Evolutionary conservation across 2,888 invertebrate genomes (phyloP).

Genomic region (Caenorhabditis plicata): DNA sequence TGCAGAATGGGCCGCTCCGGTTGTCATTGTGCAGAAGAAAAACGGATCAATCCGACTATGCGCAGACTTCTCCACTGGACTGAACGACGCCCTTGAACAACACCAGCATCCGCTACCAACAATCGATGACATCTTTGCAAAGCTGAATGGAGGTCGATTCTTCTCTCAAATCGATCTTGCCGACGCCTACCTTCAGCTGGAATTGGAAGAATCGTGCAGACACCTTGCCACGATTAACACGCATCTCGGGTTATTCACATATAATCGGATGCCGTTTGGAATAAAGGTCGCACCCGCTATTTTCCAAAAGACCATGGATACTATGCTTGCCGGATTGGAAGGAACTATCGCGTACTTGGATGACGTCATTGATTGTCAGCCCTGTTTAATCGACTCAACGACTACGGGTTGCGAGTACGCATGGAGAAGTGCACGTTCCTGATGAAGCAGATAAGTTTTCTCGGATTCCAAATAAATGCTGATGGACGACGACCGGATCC

Average conservation of each 20-base stretch:
- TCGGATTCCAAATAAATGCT: constrained; percentile 33
- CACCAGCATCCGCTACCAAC: constrained; percentile 43
- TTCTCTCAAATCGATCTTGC: constrained; percentile 45
- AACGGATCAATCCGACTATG: constrained; percentile 44
- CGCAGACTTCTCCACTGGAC: constrained; percentile 44
- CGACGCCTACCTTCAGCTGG: constrained; percentile 49
- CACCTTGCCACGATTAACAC: constrained; percentile 40
- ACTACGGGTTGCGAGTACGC: constrained; percentile 32
- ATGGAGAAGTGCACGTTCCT: constrained; percentile 42
- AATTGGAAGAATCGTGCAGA: constrained; percentile 28
- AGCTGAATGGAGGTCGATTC: constrained; percentile 29
- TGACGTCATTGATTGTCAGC: constrained; percentile 31
- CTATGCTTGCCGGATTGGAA: constrained; percentile 26
- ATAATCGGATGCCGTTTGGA: constrained; percentile 45
- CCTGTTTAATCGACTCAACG: constrained; percentile 24
- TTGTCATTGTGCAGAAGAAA: constrained; percentile 39
- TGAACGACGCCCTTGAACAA: constrained; percentile 35
- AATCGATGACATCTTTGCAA: constrained; percentile 36
- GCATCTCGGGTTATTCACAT: constrained; percentile 42
- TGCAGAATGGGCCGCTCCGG: constrained; percentile 45
- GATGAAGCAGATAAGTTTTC: constrained; percentile 19
- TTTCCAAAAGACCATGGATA: constrained; percentile 42
- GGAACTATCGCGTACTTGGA: constrained; percentile 35
- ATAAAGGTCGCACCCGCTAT: constrained; percentile 42
- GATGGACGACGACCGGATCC: constrained; percentile 27